Evolutionary conservation across 1,140 invertebrate genomes (phyloP), one percentile per base, ranked within the genome.

Genomic region (Eupristina koningsbergeri): DNA sequence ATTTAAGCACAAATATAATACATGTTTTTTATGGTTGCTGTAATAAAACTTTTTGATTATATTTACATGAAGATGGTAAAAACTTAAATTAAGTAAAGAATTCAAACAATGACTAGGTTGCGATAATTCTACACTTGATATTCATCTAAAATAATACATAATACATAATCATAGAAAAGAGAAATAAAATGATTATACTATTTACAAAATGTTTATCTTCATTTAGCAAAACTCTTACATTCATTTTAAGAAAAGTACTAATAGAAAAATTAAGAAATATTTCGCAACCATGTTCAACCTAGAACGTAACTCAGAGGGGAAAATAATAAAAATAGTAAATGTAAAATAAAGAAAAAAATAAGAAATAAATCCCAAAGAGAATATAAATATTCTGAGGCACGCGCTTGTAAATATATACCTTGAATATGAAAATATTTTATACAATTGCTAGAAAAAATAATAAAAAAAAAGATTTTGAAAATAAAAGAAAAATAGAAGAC

Each of bases 361-460:
- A 50, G 22, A 75, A 31, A 36, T 45, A 74, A 47, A 86, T n/a
- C 71, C 71, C 50, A 58, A 86, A 86, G 83, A 45, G 75, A 84
- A 61, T 82, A 85, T 84, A 71, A 87, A 79, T 84, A 88, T 84
- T 89, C 84, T 76, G 86, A 78, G 85, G 81, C 84, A 86, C 84
- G 78, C 75, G 85, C 75, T 78, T 87, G 87, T 83, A 87, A 90
- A 89, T 91, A 91, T 87, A 89, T 89, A 90, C 79, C 86, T 86
- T 88, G 64, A 84, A 89, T 86, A 88, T 87, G 85, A 86, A 85
- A 87, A 91, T 92, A 91, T 92, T 92, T 92, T 92, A 91, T 92
- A 92, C 91, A 86, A 91, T 90, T 88, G 88, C 88, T 91, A 89
- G 86, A 47, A 80, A 86, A 83, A 87, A 86, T 75, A 85, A 86